A percentile compares a stretch with the other conserved stretches of the same genome.
Evolutionary conservation across 2,888 invertebrate genomes (phyloP).

Genomic region (Hyles lineata): DNA sequence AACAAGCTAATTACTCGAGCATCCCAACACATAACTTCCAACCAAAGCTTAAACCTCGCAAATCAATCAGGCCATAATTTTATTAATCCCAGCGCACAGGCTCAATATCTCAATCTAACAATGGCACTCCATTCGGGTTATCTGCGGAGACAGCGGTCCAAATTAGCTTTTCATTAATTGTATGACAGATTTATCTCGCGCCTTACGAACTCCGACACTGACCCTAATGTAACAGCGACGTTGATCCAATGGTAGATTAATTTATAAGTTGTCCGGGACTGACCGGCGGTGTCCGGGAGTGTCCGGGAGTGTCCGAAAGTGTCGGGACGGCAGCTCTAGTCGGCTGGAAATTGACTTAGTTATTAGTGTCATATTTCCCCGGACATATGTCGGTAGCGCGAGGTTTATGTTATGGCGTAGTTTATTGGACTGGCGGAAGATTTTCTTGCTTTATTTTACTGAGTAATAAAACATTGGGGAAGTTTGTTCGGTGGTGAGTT

Average conservation of each 20-base stretch:
- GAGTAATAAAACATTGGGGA: slow-evolving; percentile 1
- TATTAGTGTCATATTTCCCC: slow-evolving; percentile 71
- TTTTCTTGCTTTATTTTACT: slow-evolving; percentile 42
- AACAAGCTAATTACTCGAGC: background rate
- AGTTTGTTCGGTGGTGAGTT: background rate
- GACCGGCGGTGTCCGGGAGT: slow-evolving; percentile 31
- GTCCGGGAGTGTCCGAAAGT: slow-evolving; percentile 45
- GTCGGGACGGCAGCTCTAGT: slow-evolving; percentile 35
- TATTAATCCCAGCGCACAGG: slow-evolving; percentile 60
- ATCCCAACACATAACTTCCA: background rate
- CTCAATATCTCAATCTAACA: slow-evolving; percentile 66
- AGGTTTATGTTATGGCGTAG: slow-evolving; percentile 55
- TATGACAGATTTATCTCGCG: slow-evolving; percentile 65
- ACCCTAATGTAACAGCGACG: slow-evolving; percentile 70
- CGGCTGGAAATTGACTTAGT: slow-evolving; percentile 68
- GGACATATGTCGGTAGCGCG: slow-evolving; percentile 56
- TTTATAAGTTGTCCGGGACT: slow-evolving; percentile 65
- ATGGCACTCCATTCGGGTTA: slow-evolving; percentile 57
- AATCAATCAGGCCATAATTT: slow-evolving; percentile 47
- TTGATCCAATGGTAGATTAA: slow-evolving; percentile 76
- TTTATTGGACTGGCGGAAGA: slow-evolving; percentile 46
- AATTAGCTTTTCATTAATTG: slow-evolving; percentile 81
- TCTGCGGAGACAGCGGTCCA: slow-evolving; percentile 64
- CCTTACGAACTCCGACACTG: slow-evolving; percentile 59
- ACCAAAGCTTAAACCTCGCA: background rate